A percentile compares a stretch with the other conserved stretches of the same genome.
Evolutionary conservation across 2,888 invertebrate genomes (phyloP).

Genomic region (Parnassius orleans): DNA sequence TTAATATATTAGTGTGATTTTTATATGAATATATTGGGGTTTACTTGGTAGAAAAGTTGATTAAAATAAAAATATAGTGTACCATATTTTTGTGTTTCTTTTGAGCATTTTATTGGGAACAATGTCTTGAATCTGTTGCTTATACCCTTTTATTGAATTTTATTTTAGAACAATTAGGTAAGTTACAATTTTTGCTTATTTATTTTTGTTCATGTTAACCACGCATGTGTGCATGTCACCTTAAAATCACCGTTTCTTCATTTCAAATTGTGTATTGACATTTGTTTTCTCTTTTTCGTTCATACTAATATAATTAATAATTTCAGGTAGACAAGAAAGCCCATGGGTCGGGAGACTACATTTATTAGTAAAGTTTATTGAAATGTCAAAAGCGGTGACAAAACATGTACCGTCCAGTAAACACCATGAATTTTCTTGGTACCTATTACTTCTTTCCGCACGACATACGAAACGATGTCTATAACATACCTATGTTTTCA

Average conservation of each 20-base stretch:
- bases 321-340: conserved; percentile 79
- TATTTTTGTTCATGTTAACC: conserved; percentile 37
- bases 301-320: conserved; percentile 80
- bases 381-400: conserved; percentile 62
- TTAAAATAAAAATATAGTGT: conserved; percentile 74
- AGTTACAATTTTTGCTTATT: conserved; percentile 45
- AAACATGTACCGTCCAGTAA: conserved; percentile 48
- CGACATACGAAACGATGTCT: conserved; percentile 23
- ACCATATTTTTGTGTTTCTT: conserved; percentile 41
- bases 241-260: conserved; percentile 50
- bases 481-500: conserved; percentile 12
- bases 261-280: conserved; percentile 52
- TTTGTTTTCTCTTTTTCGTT: conserved; percentile 66
- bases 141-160: background rate
- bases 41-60: conserved; percentile 79
- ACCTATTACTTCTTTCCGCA: conserved; percentile 27
- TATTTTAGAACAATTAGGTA: conserved; percentile 44
- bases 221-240: conserved; percentile 61
- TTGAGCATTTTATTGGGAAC: conserved; percentile 49
- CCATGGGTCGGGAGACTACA: conserved; percentile 78
- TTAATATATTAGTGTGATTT: conserved; percentile 77
- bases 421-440: conserved; percentile 40
- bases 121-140: conserved; percentile 30
- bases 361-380: conserved; percentile 68
- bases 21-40: conserved; percentile 82